These are phyloP conservation scores for Euclidia mi DNA, from an alignment of 2,888 invertebrate species.

Conservation along the genomic window DNA sequence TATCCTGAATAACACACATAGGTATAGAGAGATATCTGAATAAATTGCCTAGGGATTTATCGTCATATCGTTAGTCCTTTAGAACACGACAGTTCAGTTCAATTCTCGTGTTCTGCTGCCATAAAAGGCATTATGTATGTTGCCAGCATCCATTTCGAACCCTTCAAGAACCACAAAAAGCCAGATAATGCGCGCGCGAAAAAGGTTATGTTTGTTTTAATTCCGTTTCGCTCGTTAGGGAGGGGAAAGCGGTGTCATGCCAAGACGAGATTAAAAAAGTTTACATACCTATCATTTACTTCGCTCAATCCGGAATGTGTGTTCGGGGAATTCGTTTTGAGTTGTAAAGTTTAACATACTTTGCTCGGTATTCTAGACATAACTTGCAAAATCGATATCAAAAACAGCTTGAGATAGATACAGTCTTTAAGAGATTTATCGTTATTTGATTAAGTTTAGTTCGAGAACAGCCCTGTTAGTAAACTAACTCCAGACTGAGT, in stretches of 20 bases:
- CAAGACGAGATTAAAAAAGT: slow-evolving; percentile 33
- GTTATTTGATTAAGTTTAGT: too few species aligned
- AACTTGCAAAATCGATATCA: too few species aligned
- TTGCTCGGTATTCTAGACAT: background rate
- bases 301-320: slow-evolving; percentile 2
- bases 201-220: slow-evolving; percentile 18
- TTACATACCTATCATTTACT: slow-evolving; percentile 24
- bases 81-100: background rate
- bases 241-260: slow-evolving; percentile 11
- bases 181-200: slow-evolving; percentile 3
- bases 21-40: too few species aligned
- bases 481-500: too few species aligned
- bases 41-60: too few species aligned
- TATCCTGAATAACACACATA: too few species aligned
- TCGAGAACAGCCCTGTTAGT: too few species aligned
- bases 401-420: background rate
- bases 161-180: slow-evolving; percentile 4
- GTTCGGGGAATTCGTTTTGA: slow-evolving; percentile 1
- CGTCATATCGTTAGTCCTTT: too few species aligned
- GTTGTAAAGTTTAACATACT: slow-evolving; percentile 1
- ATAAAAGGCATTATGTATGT: slow-evolving; percentile 32
- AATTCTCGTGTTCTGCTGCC: background rate
- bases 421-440: too few species aligned
- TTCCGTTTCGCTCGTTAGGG: slow-evolving; percentile 20
- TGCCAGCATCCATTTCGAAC: slow-evolving; percentile 20